Base-by-base conservation (phyloP, 2,888 invertebrate species). In the Automeris io region DNA sequence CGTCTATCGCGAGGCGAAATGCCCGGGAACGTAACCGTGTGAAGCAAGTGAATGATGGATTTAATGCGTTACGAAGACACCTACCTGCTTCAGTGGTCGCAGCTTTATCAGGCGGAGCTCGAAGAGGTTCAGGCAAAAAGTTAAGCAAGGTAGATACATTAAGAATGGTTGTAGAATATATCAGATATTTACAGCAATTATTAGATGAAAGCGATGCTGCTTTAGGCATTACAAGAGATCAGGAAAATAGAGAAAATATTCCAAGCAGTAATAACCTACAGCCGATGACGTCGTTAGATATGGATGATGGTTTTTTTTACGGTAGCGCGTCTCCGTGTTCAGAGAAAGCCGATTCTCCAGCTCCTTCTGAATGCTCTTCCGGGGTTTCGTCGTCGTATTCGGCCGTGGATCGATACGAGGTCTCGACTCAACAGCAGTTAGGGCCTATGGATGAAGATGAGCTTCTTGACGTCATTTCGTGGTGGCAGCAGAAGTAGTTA, bases 1-100 rank as follows among this genome's bases (percentile, higher is more conserved):
- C 92, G 4, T 95, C 96, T 2, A 96, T 97, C 26, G 95, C 95
- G 0, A 87, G 97, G 39, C 90, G 98, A 53, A 98, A 98, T 80
- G 98, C 97, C 12, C 90, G 98, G 8, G 98, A 98, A 81, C 88
- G 98, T 48, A 98, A 98, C 72, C 92, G 98, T 49, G 97, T 97
- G 43, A 96, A 96, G 75, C 96, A 97, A 89, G 96, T 96, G 66
- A 96, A 96, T 83, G 95, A 95, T 71, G 97, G 96, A 45, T 97
- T 96, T 71, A 94, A 95, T 37, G 95, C 94, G 31, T 87, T 97
- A 6, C 90, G 96, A 25, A 93, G 95, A 57, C 96, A 96, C 78
- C 92, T 97, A 58, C 97, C 96, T 0, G 91, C 93, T 40, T 91
- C 91, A 16, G 91, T 95, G 2, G 92, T 94, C 25, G 92, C 93